These are phyloP conservation scores for Allacma fusca DNA, from an alignment of 2,888 invertebrate genomes.

Conservation along the genomic window DNA sequence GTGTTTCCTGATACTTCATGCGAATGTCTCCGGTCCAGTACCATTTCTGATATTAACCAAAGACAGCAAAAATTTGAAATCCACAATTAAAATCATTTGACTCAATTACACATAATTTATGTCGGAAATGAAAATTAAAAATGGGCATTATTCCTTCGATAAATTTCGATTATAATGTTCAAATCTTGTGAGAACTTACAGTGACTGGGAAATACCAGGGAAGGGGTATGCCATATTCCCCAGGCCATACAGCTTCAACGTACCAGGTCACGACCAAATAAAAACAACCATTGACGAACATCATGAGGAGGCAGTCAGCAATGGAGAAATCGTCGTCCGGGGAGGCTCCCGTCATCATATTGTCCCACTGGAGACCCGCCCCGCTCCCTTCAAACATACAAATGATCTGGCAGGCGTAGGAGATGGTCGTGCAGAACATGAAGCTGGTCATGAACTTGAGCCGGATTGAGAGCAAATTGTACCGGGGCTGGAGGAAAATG, in stretches of 20 bases:
- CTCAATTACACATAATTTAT: too few species aligned
- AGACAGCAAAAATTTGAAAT: background rate
- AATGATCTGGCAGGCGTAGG: slow-evolving; percentile 78
- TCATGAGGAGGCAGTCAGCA: slow-evolving; percentile 76
- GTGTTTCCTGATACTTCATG: background rate
- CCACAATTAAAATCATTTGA: too few species aligned
- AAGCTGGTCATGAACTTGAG: slow-evolving; percentile 46
- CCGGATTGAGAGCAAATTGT: slow-evolving; percentile 63
- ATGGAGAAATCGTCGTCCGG: slow-evolving; percentile 76
- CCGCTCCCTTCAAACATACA: slow-evolving; percentile 74
- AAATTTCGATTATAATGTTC: background rate
- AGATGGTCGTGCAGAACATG: slow-evolving; percentile 68
- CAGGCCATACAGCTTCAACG: slow-evolving; percentile 85
- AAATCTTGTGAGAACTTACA: slow-evolving; percentile 52
- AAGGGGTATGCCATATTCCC: slow-evolving; percentile 83
- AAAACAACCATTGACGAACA: slow-evolving; percentile 74
- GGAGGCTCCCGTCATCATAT: slow-evolving; percentile 70
- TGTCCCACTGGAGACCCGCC: slow-evolving; percentile 71
- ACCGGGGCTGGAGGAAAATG: slow-evolving; percentile 73
- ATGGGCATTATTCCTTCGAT: too few species aligned
- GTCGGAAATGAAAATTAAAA: too few species aligned
- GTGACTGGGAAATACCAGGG: slow-evolving; percentile 83
- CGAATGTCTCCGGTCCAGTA: slow-evolving; percentile 62
- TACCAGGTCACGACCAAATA: slow-evolving; percentile 83
- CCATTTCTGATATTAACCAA: too few species aligned